Percentiles rank a stretch among this genome's conserved stretches.
Conservation (phyloP, 2,113 vertebrate species). For the Pelvicachromis taeniatus region DNA sequence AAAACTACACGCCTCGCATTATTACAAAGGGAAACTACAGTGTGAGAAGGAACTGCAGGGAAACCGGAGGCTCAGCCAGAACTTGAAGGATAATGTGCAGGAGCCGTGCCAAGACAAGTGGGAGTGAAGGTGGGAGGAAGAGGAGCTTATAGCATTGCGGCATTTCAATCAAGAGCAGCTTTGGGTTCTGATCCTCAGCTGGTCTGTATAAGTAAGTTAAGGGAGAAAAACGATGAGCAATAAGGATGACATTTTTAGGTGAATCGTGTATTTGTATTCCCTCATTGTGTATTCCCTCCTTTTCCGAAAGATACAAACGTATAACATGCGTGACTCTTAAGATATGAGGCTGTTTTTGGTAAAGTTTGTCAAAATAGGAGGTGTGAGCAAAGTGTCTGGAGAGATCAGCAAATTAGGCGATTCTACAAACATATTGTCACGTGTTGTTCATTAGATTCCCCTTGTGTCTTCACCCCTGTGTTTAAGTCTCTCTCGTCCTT, state of each 20-base stretch:
- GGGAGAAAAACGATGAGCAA: not conserved
- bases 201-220: constrained; percentile 4
- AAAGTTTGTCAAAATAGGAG: not conserved
- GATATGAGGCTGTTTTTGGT: not conserved
- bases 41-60: not conserved
- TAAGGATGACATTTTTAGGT: not conserved
- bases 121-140: constrained; percentile 39
- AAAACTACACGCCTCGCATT: not conserved
- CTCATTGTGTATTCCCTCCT: no score
- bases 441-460: no score
- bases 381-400: not conserved
- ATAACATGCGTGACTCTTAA: not conserved
- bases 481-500: no score
- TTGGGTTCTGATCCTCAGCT: constrained; percentile 24
- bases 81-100: not conserved
- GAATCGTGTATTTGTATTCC: not conserved
- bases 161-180: constrained; percentile 37
- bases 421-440: not conserved
- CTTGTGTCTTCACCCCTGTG: no score
- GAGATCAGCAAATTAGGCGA: not conserved
- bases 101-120: constrained; percentile 17
- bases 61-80: not conserved
- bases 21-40: constrained; percentile 5
- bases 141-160: constrained; percentile 30
- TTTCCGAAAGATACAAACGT: not conserved